Percentiles rank a stretch among this genome's conserved stretches.
phyloP scores from a whole-genome alignment of 2,888 invertebrate genomes.

The Toxonevra muliebris region DNA sequence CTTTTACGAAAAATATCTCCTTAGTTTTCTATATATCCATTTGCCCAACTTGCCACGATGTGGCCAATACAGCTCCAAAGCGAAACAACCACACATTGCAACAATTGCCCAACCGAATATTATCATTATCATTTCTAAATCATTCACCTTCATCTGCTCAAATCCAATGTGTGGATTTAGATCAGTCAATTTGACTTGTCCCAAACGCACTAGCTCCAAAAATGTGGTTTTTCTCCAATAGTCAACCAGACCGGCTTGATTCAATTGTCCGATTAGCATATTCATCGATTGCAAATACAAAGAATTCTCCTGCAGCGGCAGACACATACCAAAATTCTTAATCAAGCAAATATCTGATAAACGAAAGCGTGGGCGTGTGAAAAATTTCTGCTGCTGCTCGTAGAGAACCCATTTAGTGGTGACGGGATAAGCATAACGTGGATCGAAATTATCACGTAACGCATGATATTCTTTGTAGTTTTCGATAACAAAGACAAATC shows the following conservation, averaged over 20 bases:
- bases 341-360: constrained; percentile 13
- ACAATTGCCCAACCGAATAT: no score
- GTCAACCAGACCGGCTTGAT: constrained; percentile 7
- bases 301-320: constrained; percentile 14
- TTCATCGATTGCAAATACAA: constrained; percentile 8
- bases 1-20: no score
- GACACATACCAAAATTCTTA: constrained; percentile 4
- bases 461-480: neutral
- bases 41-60: no score
- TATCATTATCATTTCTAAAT: no score
- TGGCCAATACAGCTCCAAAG: no score
- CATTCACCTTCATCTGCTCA: no score
- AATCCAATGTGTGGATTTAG: no score
- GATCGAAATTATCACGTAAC: constrained; percentile 11
- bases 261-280: neutral
- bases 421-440: constrained; percentile 9
- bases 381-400: constrained; percentile 13
- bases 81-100: no score
- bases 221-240: constrained; percentile 11
- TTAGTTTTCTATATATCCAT: no score
- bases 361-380: constrained; percentile 18
- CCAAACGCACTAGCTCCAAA: constrained; percentile 11
- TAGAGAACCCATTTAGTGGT: constrained; percentile 17
- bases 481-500: neutral
- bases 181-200: neutral